Base-by-base conservation (phyloP, 1,140 invertebrate genomes). In the Alviniconcha marisindica region DNA sequence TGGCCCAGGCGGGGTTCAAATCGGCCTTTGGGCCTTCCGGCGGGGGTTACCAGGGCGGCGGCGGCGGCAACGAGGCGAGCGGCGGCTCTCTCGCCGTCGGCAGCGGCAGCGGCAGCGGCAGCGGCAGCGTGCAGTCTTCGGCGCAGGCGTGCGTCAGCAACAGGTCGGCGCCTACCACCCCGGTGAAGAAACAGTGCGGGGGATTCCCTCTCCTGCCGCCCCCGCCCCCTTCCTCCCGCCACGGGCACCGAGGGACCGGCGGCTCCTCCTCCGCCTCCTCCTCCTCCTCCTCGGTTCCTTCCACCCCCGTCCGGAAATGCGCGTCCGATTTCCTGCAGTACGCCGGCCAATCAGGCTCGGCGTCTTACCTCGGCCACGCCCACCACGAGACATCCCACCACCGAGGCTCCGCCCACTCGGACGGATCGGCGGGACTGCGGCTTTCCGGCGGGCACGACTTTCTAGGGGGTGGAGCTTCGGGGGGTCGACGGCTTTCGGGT, bases 81-180 rank as follows among this genome's bases (percentile, higher is more conserved):
- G n/a, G n/a, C n/a, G n/a, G n/a, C n/a, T n/a, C n/a, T n/a, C n/a
- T n/a, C n/a, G n/a, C n/a, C n/a, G n/a, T n/a, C n/a, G n/a, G n/a
- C n/a, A n/a, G n/a, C n/a, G n/a, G n/a, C n/a, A n/a, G n/a, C n/a
- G n/a, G n/a, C n/a, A n/a, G n/a, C n/a, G n/a, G 36, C 36, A 33
- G 21, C 36, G 42, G 42, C 5, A 21, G 38, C n/a, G 44, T 18
- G 38, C 21, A 76, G 7, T n/a, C 42, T 42, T 48, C 38, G 40
- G 24, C 66, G 31, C 31, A 1, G 10, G 5, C 38, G 71, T 21
- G 1, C 36, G 24, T 44, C 38, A 42, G 36, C 44, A 66, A 42
- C 78, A 80, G 40, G 18, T 69, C 78, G 1, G 78, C n/a, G 18
- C 78, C 78, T 18, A 80, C 78, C 10, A 69, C 56, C 15, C 78